phyloP scores from a whole-genome alignment of 2,888 invertebrate genomes.

The Ophion ellenae region DNA sequence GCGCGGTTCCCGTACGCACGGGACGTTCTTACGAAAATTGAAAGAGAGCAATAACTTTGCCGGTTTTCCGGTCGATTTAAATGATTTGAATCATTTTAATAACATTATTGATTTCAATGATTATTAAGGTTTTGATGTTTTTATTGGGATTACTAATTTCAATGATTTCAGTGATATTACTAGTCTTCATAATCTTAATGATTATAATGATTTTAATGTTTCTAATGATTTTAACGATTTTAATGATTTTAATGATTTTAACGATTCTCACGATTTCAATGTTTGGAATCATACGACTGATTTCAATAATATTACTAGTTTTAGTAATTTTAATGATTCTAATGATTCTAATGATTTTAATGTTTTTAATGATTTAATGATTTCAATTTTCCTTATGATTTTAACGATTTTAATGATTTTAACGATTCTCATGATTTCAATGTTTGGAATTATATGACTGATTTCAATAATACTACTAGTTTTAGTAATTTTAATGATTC shows the following conservation, averaged over 20 bases:
- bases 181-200: not conserved
- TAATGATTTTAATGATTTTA: too few relatives aligned
- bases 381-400: too few relatives aligned
- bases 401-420: not conserved
- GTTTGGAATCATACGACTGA: too few relatives aligned
- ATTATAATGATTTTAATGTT: too few relatives aligned
- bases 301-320: too few relatives aligned
- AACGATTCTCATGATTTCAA: too few relatives aligned
- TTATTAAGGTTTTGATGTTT: not conserved
- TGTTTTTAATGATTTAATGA: not conserved
- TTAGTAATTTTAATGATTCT: not conserved
- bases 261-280: too few relatives aligned
- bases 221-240: too few relatives aligned
- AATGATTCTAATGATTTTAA: not conserved
- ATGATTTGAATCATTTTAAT: not conserved
- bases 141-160: not conserved
- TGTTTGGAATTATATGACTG: too few relatives aligned
- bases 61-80: not conserved
- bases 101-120: not conserved
- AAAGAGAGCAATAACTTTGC: not conserved
- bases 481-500: not conserved
- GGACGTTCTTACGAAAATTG: too few relatives aligned
- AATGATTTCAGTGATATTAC: not conserved
- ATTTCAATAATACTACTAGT: too few relatives aligned
- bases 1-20: constrained; percentile 5